Base-by-base conservation (phyloP, 2,797 vertebrate genomes). In the Danio albolineatus region DNA sequence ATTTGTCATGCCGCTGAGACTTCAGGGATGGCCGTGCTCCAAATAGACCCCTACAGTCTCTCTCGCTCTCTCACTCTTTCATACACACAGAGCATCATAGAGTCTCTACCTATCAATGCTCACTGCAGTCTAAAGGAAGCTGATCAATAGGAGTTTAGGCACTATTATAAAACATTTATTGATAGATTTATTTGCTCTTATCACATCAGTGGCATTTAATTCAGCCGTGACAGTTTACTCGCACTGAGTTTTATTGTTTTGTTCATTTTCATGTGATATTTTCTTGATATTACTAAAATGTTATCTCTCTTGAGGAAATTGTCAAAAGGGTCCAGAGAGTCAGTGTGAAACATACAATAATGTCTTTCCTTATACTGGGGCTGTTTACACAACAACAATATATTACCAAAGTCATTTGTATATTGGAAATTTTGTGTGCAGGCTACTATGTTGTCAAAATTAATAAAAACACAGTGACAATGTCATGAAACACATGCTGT, bases 1-100 rank as follows among this genome's bases (percentile, higher is more conserved):
- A 76, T 79, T 90, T 87, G 85, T 89, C 90, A 79, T 87, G 85
- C 84, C 80, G 51, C 87, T 85, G 88, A 81, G 76, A 61, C 84
- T 66, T 83, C 81, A 79, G 76, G 71, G 71, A 75, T 57, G 28
- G 64, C 46, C 43, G 21, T 53, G 59, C 77, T 78, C 71, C 81
- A 75, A 77, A 73, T 69, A 73, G 57, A 69, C 70, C 62, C 46
- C 67, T 54, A 72, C 48, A 38, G 38, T 54, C 54, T 51, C 36
- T 36, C 72, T 13, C 66, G 21, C 46, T 21, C 46, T 66, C 4
- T 70, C 66, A 36, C 65, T 67, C 65, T 8, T 13, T 10, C 16
- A 53, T 36, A 17, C 38, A 21, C 7, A 13, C 0, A 41, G 13
- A 54, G 28, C 7, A 14, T 49, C 59, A 57, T 2, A 9, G 49